Conservation (phyloP, 2,888 invertebrate species). For the Leucozona laternaria region DNA sequence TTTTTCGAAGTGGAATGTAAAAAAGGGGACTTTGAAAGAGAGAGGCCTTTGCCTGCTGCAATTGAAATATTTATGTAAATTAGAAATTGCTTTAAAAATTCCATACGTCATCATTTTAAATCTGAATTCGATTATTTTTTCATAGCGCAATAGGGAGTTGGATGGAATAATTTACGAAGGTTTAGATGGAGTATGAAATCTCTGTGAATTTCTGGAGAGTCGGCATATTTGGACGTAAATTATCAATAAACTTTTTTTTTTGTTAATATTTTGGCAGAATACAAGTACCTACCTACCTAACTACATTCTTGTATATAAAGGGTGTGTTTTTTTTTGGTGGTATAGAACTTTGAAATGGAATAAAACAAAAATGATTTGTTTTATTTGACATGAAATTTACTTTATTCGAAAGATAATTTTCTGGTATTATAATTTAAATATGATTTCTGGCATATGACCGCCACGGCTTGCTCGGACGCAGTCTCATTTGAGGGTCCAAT, state of each 20-base stretch:
- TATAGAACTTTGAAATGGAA: too few species aligned
- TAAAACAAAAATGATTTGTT: too few species aligned
- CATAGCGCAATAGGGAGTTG: background rate
- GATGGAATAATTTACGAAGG: constrained; percentile 15
- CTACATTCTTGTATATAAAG: too few species aligned
- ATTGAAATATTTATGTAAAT: constrained; percentile 42
- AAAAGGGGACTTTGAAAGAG: background rate
- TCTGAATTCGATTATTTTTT: constrained; percentile 33
- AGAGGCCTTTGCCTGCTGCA: constrained; percentile 3
- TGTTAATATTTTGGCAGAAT: too few species aligned
- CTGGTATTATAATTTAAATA: too few species aligned
- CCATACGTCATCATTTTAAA: constrained; percentile 39
- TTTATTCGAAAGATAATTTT: too few species aligned
- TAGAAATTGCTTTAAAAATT: constrained; percentile 29
- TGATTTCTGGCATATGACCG: too few species aligned
- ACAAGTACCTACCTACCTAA: too few species aligned
- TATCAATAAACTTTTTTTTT: background rate
- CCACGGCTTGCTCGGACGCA: too few species aligned
- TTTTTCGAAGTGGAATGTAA: constrained; percentile 1
- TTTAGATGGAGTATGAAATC: background rate
- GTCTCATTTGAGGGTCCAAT: too few species aligned
- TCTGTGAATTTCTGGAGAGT: background rate
- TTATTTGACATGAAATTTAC: too few species aligned
- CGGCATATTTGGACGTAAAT: background rate
- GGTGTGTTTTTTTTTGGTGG: too few species aligned